Percentiles rank a stretch among this genome's conserved stretches.
Evolutionary conservation across 2,797 vertebrate genomes (phyloP).

Genomic region (Rhinichthys osculus): DNA sequence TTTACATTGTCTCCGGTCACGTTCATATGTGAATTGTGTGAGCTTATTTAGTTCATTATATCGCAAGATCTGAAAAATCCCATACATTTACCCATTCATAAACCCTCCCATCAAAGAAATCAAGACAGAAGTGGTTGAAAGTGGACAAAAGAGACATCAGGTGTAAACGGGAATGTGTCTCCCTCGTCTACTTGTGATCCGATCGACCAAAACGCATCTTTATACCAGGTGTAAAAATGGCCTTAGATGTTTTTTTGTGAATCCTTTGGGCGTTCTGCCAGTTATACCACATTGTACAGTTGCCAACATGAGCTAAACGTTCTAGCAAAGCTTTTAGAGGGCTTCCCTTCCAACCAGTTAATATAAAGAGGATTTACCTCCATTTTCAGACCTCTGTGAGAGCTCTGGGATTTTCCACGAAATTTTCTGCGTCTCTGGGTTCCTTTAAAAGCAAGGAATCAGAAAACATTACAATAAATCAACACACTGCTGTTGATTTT

Average conservation of each 20-base stretch:
- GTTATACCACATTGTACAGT: background rate
- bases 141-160: too few relatives aligned
- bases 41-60: too few relatives aligned
- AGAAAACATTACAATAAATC: background rate
- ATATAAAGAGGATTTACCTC: slow-evolving; percentile 79
- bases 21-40: too few relatives aligned
- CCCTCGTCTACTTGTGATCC: too few relatives aligned
- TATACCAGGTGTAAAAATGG: background rate
- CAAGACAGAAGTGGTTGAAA: too few relatives aligned
- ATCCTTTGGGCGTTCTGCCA: slow-evolving; percentile 19
- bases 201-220: background rate
- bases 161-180: too few relatives aligned
- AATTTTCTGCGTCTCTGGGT: slow-evolving; percentile 92
- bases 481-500: background rate
- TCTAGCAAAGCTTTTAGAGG: background rate
- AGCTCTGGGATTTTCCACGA: slow-evolving; percentile 96
- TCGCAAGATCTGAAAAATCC: too few relatives aligned
- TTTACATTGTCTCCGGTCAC: too few relatives aligned
- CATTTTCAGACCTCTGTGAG: slow-evolving; percentile 96
- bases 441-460: slow-evolving; percentile 79
- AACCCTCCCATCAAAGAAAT: too few relatives aligned
- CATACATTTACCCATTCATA: too few relatives aligned
- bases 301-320: background rate
- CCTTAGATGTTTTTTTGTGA: background rate
- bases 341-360: background rate